phyloP scores from a whole-genome alignment of 2,113 vertebrate genomes.

The Murina feae region DNA sequence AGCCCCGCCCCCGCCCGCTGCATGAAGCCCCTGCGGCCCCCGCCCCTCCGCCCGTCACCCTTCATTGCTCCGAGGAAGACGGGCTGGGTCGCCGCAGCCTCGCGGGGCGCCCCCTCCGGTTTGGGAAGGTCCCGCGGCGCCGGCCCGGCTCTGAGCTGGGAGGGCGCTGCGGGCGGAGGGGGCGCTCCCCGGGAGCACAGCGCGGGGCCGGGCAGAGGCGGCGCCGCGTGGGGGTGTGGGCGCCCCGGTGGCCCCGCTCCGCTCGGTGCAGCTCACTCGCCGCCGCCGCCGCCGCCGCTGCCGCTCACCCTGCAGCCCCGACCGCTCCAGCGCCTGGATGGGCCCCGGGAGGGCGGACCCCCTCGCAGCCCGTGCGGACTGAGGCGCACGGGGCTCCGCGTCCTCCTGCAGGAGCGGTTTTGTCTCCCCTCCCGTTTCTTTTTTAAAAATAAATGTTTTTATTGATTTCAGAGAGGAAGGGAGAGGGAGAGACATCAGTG shows the following conservation, averaged over 20 bases:
- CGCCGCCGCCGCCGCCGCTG: too few relatives aligned
- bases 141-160: slow-evolving; percentile 78
- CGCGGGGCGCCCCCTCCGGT: not conserved
- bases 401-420: slow-evolving; percentile 69
- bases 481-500: too few relatives aligned
- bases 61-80: slow-evolving; percentile 79
- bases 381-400: slow-evolving; percentile 44
- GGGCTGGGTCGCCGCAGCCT: not conserved
- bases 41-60: too few relatives aligned
- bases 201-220: fast-evolving
- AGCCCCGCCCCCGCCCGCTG: too few relatives aligned
- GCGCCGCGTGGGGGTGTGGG: not conserved
- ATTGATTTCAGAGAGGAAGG: too few relatives aligned
- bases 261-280: fast-evolving
- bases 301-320: slow-evolving; percentile 35
- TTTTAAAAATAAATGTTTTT: too few relatives aligned
- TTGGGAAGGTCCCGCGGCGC: slow-evolving; percentile 75
- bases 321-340: slow-evolving; percentile 61
- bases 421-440: slow-evolving; percentile 28
- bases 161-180: slow-evolving; percentile 77
- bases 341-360: slow-evolving; percentile 47
- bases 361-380: slow-evolving; percentile 70
- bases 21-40: too few relatives aligned
- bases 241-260: fast-evolving
- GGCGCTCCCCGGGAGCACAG: not conserved